phyloP scores from a whole-genome alignment of 2,113 vertebrate genomes.

The Ptilorrhoa leucosticta region DNA sequence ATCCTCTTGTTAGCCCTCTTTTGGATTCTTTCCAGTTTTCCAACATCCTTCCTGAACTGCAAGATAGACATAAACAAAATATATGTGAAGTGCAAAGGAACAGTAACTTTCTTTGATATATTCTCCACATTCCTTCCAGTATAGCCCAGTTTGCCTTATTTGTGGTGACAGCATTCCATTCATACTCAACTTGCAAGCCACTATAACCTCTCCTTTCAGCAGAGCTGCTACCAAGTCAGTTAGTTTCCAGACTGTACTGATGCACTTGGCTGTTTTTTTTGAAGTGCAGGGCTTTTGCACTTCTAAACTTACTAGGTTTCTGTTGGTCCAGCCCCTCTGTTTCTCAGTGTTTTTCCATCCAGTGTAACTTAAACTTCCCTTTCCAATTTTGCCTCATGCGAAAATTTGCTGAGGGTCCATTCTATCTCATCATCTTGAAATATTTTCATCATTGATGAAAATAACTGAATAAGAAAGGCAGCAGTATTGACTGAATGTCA shows the following conservation, averaged over 20 bases:
- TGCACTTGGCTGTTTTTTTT: neutral
- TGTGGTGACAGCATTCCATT: neutral
- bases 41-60: neutral
- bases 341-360: neutral
- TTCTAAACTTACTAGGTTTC: neutral
- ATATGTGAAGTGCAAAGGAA: neutral
- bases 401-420: neutral
- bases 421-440: neutral
- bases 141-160: neutral
- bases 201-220: neutral
- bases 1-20: neutral
- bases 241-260: neutral
- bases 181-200: neutral
- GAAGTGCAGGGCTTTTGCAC: neutral
- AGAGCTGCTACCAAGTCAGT: neutral
- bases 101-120: neutral
- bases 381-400: neutral
- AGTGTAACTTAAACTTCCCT: neutral
- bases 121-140: neutral
- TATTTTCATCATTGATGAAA: neutral
- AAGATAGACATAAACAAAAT: neutral
- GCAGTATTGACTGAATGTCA: neutral
- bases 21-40: neutral
- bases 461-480: neutral
- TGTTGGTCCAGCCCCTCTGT: neutral